These are phyloP conservation scores for Micrasema longulum DNA, from an alignment of 1,140 invertebrate species.

Conservation along the genomic window DNA sequence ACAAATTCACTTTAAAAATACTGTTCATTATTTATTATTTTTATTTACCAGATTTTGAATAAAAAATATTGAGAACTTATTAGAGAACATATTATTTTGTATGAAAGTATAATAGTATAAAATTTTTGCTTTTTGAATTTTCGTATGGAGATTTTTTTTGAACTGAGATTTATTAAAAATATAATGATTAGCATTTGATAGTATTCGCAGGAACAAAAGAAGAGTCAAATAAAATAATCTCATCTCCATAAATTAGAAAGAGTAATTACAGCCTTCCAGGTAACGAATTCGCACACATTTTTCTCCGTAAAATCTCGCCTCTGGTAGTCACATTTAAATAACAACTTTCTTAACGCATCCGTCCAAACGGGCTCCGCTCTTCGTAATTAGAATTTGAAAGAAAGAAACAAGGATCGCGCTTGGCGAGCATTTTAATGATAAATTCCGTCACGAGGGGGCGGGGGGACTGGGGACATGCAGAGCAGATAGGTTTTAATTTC, in stretches of 20 bases:
- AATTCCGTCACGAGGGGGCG: slow-evolving; percentile 25
- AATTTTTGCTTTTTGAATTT: background rate
- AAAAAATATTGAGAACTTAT: no score
- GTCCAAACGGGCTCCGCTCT: slow-evolving; percentile 30
- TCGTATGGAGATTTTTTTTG: no score
- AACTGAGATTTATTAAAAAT: no score
- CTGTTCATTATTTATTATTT: no score
- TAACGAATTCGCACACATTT: slow-evolving; percentile 29
- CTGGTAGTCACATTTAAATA: slow-evolving; percentile 32
- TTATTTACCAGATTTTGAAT: no score
- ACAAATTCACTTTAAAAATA: no score
- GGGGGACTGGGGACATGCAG: slow-evolving; percentile 17
- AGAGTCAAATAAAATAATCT: slow-evolving; percentile 3
- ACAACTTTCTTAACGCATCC: slow-evolving; percentile 36
- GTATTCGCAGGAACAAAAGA: no score
- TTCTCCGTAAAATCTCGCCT: slow-evolving; percentile 12
- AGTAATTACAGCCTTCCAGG: slow-evolving; percentile 1
- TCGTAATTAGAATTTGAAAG: slow-evolving; percentile 39
- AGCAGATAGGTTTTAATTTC: slow-evolving; percentile 54
- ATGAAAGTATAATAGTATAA: no score
- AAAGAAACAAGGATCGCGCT: slow-evolving; percentile 35
- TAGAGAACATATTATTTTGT: no score
- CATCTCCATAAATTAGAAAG: background rate
- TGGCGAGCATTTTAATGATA: slow-evolving; percentile 41
- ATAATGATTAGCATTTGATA: no score